A percentile compares a stretch with the other conserved stretches of the same genome.
Evolutionary conservation across 2,888 invertebrate genomes (phyloP).

Genomic region (Plagodis dolabraria): DNA sequence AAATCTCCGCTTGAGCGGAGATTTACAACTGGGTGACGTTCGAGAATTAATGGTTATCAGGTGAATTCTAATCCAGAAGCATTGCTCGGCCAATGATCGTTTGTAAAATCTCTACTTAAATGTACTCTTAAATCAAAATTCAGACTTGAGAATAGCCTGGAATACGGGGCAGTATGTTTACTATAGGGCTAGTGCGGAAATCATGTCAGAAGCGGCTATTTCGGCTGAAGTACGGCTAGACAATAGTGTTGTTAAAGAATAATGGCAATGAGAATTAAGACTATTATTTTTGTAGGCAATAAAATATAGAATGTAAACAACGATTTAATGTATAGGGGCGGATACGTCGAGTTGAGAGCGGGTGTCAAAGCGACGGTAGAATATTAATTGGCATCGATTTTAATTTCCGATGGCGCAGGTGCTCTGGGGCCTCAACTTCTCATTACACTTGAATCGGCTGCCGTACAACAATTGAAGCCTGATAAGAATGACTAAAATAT

Average conservation of each 20-base stretch:
- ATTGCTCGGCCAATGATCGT: too few species aligned
- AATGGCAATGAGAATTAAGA: background rate
- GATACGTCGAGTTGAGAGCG: constrained; percentile 27
- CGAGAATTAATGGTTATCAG: too few species aligned
- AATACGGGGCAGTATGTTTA: too few species aligned
- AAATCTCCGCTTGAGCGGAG: too few species aligned
- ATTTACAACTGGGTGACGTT: too few species aligned
- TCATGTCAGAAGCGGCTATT: constrained; percentile 45
- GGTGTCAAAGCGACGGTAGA: constrained; percentile 41
- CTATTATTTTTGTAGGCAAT: background rate
- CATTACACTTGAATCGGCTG: constrained; percentile 50
- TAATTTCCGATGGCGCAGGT: constrained; percentile 56
- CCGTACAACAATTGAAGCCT: constrained; percentile 46
- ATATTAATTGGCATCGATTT: constrained; percentile 56
- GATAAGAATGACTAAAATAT: constrained; percentile 50
- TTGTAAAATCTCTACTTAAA: too few species aligned
- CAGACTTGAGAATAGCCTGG: too few species aligned
- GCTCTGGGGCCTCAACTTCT: constrained; percentile 44
- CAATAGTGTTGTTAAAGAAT: background rate
- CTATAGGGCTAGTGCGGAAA: too few species aligned
- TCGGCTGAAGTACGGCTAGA: constrained; percentile 39
- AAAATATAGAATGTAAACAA: constrained; percentile 4
- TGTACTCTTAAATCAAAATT: too few species aligned
- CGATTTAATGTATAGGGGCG: constrained; percentile 21
- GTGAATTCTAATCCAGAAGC: too few species aligned